Evolutionary conservation across 2,797 vertebrate species (phyloP), one percentile per base, ranked within the genome.

Genomic region (Balearica regulorum): DNA sequence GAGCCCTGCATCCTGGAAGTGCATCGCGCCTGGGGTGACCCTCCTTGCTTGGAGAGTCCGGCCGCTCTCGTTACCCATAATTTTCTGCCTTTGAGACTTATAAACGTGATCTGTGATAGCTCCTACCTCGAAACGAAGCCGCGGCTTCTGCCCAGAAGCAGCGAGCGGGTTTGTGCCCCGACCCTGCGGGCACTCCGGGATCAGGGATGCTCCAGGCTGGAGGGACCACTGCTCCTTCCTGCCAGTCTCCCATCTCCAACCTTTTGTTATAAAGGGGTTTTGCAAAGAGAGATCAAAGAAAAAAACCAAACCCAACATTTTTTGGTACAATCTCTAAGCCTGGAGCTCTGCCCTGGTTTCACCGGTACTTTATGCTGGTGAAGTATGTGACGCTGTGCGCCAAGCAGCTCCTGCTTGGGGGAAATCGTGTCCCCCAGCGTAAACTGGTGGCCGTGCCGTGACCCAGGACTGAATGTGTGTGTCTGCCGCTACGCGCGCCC

Each of bases 381-480:
- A 5, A 64, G 7, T 43, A 0, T 13, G 16, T 72, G 58, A n/a
- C 24, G 1, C 31, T 35, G 17, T 64, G 75, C 22, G 71, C 20
- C 53, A 46, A 49, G 58, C 53, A 57, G 31, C 33, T 81, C 41
- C 37, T 69, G 29, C 82, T 58, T 8, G 1, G 25, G 20, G 44
- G 35, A 71, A 39, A n/a, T 66, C 20, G 19, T 5, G 3, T 89
- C 58, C 37, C 58, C 0, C 0, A 51, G 53, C 6, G 1, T 71
- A 26, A 90, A 39, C 3, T 0, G 0, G 48, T 41, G 68, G 41
- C 53, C 0, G 0, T 33, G 46, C n/a, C 0, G 0, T 69, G 72
- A 43, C 43, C 25, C 10, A 4, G 58, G 54, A 44, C 44, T 76
- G 41, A 31, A 5, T 2, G 1, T 4, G 37, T 37, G 72, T 41